Evolutionary conservation across 2,888 invertebrate species (phyloP), one percentile per base, ranked within the genome.

Genomic region (Rapana venosa): DNA sequence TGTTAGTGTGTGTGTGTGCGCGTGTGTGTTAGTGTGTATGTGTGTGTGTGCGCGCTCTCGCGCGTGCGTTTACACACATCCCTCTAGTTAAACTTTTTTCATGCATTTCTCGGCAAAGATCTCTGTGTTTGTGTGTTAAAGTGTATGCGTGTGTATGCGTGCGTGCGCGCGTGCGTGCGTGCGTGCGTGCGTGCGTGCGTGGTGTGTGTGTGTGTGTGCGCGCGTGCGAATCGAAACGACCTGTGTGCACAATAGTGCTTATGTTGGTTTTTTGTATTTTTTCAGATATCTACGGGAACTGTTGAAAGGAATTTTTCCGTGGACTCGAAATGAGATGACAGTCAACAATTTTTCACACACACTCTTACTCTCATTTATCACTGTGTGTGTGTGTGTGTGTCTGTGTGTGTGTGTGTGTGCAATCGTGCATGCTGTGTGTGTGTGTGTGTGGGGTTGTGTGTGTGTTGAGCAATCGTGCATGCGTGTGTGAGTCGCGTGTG

Each of bases 161-260:
- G 84, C 56, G 84, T 84, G 84, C 56, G 47, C 56, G 84, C 47
- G 84, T 56, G 84, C 26, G 84, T 84, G 84, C 26, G 84, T 56
- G 84, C 30, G 84, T 58, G 84, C 30, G 84, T 56, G 56, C 26
- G 84, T 56, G 84, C 30, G 81, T 81, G 81, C 26, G 81, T 81
- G 81, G 36, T 35, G 35, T 2, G 35, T 81, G 36, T 84, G 84
- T 84, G 47, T 84, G 56, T 35, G 84, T 84, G 36, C 56, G 84
- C 56, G 47, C 56, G 56, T 35, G 84, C 56, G 47, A 35, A 58
- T 81, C 5, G 22, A n/a, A 61, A 61, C 61, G 1, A 15, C 61
- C 22, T 61, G 61, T 20, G 22, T 61, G 61, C 61, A 4, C 61
- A 8, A 47, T 47, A 47, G 47, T 61, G 13, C 15, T 22, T 8